These are phyloP conservation scores for Acridotheres tristis DNA, from an alignment of 2,797 vertebrate species.

Conservation along the genomic window DNA sequence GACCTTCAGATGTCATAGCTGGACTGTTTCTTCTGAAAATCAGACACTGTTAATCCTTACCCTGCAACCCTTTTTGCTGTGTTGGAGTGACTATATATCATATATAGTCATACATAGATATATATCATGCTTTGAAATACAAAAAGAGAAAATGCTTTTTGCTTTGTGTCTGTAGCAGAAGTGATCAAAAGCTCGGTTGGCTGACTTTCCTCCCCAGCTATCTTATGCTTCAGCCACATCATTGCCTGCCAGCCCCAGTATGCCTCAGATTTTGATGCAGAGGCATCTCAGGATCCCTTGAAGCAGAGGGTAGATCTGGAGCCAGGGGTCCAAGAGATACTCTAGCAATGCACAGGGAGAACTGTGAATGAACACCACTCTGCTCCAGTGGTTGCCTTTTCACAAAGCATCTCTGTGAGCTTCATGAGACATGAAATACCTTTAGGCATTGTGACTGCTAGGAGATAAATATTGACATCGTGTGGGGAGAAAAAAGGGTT, in stretches of 20 bases:
- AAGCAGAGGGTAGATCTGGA: not conserved
- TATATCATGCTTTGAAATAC: not conserved
- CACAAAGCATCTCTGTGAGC: not conserved
- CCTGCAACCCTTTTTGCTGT: not conserved
- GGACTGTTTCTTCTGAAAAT: not conserved
- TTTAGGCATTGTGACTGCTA: not conserved
- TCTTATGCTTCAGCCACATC: not conserved
- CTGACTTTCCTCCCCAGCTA: not conserved
- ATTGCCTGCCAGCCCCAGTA: not conserved
- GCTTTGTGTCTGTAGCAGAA: not conserved
- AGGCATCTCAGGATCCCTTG: not conserved
- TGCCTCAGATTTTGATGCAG: not conserved
- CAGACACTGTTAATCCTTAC: not conserved
- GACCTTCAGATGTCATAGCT: not conserved
- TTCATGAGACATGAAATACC: not conserved
- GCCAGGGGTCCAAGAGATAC: not conserved
- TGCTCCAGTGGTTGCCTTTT: not conserved
- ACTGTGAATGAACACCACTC: not conserved
- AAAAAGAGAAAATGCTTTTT: not conserved
- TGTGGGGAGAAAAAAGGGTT: fast-evolving
- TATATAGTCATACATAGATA: no score
- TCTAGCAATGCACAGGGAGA: not conserved
- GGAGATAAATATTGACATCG: not conserved
- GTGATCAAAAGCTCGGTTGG: not conserved
- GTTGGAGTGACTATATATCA: not conserved